Evolutionary conservation across 2,797 vertebrate genomes (phyloP), one percentile per base, ranked within the genome.

Genomic region (Lutjanus argentimaculatus): DNA sequence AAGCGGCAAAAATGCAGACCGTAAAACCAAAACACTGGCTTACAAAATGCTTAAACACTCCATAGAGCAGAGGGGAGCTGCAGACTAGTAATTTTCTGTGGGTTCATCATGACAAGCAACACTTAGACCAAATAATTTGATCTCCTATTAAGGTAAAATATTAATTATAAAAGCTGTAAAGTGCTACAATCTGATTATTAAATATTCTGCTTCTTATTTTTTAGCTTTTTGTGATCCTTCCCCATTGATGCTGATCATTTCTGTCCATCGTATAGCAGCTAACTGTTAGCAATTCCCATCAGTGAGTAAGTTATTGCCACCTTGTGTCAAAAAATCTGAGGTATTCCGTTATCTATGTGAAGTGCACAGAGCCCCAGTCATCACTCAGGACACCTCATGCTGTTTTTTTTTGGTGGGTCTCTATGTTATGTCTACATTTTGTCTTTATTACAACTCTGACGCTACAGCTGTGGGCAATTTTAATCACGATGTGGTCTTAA

Each of bases 401-500:
- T 67, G 65, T n/a, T 8, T 67, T 55, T 21, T 52, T 40, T 67
- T 52, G 40, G 6, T 10, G 12, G 17, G 42, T 69, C 69, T 57
- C 63, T n/a, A 0, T 87, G 78, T 85, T 81, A 17, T 83, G 85
- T 89, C 85, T 81, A 22, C 12, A 6, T 55, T 77, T 64, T 63
- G 67, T 81, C 78, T 82, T 63, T 14, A 53, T 65, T 70, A 55
- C 4, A n/a, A 3, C 51, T 84, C 42, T 79, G 79, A 74, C 82
- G 68, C 52, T 75, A 21, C 84, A 89, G 75, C 82, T 80, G 84
- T 69, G 68, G 48, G 21, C 21, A 61, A n/a, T 77, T 85, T 67
- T 30, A 61, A 43, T 69, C 8, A 67, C 65, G 4, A 16, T n/a
- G 3, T 55, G 15, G 15, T 59, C 63, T 3, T 43, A 9, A 61